Conservation (phyloP, 1,140 invertebrate species). For the Procambarus virginalis region DNA sequence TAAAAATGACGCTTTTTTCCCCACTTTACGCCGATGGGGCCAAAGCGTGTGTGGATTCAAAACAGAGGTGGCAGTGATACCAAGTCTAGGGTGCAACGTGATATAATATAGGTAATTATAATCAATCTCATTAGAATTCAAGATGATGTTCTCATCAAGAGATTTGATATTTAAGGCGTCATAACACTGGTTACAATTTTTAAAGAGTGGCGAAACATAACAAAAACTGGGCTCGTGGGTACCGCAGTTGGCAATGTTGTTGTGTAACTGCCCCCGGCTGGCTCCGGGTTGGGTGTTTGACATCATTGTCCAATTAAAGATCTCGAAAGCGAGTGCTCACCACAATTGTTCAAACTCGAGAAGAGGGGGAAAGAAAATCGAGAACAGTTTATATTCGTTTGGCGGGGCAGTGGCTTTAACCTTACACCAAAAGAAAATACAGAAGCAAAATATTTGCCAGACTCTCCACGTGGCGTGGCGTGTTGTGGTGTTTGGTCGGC, state of each 20-base stretch:
- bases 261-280: background rate
- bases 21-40: constrained; percentile 38
- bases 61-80: constrained; percentile 24
- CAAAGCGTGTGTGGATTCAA: constrained; percentile 21
- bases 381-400: constrained; percentile 15
- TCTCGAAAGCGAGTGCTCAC: background rate
- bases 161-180: too few species aligned
- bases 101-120: background rate
- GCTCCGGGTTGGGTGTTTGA: background rate
- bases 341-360: constrained; percentile 1
- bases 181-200: too few species aligned
- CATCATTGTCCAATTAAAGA: constrained; percentile 19
- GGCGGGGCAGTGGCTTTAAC: constrained; percentile 1
- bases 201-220: background rate
- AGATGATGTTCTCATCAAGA: too few species aligned
- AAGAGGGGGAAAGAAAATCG: background rate
- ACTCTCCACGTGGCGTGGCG: background rate
- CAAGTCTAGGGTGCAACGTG: background rate
- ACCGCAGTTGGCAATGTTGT: background rate
- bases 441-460: constrained; percentile 1
- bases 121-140: background rate
- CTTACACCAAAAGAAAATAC: constrained; percentile 3
- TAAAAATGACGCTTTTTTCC: constrained; percentile 8
- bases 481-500: constrained; percentile 4
- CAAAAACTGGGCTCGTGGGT: background rate